These are phyloP conservation scores for Tubiluchus corallicola DNA, from an alignment of 2,888 invertebrate species.

Conservation along the genomic window DNA sequence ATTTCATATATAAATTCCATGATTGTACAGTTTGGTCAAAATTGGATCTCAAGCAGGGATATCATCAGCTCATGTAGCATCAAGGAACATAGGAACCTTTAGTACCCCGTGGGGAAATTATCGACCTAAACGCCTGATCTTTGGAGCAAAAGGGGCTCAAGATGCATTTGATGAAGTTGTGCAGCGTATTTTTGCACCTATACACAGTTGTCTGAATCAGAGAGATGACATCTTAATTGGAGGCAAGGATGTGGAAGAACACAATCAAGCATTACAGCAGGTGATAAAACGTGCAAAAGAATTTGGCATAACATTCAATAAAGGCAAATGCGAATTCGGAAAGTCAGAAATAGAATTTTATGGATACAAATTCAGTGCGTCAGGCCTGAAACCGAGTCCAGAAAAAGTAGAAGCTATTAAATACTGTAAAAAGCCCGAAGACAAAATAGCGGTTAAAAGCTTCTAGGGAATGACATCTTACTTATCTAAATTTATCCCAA, in stretches of 20 bases:
- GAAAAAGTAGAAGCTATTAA: conserved; percentile 10
- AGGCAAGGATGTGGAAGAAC: conserved; percentile 18
- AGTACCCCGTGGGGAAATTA: conserved; percentile 23
- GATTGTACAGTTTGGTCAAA: conserved; percentile 16
- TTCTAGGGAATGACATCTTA: conserved; percentile 14
- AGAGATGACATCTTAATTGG: conserved; percentile 27
- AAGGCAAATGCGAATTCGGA: conserved; percentile 20
- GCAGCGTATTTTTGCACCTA: conserved; percentile 20
- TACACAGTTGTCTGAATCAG: conserved; percentile 22
- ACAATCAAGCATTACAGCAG: conserved; percentile 18
- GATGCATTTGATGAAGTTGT: conserved; percentile 30
- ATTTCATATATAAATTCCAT: conserved; percentile 9
- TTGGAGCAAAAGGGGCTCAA: conserved; percentile 28
- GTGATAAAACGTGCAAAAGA: conserved; percentile 14
- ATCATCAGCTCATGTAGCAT: conserved; percentile 24
- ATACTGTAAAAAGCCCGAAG: conserved; percentile 1
- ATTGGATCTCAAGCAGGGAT: conserved; percentile 24
- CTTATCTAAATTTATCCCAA: conserved; percentile 15
- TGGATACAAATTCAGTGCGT: conserved; percentile 8
- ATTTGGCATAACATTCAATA: conserved; percentile 15
- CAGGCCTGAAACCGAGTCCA: conserved; percentile 10
- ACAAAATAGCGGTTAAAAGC: conserved; percentile 7
- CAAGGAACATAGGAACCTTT: conserved; percentile 25
- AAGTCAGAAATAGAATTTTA: conserved; percentile 9
- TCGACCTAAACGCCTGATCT: conserved; percentile 27